A percentile compares a stretch with the other conserved stretches of the same genome.
phyloP scores from a whole-genome alignment of 2,113 vertebrate genomes.

The Megatriorchis doriae region DNA sequence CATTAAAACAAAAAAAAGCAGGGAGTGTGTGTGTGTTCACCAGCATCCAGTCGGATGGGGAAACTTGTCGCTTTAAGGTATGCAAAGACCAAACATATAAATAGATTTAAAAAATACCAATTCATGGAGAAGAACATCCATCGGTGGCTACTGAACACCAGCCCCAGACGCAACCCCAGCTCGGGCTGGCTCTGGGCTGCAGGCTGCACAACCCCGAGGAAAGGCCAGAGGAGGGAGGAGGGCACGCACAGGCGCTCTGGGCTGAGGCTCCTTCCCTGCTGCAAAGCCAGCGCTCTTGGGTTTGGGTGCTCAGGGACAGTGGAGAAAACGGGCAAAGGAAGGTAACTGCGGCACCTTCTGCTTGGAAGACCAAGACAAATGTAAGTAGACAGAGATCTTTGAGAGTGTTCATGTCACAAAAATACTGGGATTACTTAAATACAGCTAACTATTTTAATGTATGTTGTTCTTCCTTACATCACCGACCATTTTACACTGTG shows the following conservation, averaged over 20 bases:
- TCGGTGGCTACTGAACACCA: background rate
- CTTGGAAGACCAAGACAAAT: background rate
- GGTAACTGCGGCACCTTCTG: background rate
- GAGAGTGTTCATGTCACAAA: background rate
- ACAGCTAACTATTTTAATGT: background rate
- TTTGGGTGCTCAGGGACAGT: background rate
- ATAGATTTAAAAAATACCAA: background rate
- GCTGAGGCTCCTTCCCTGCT: background rate
- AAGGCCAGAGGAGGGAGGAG: background rate
- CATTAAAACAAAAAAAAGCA: background rate
- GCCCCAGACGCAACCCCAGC: background rate
- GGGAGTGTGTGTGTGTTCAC: too few species aligned
- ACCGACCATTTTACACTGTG: accelerated
- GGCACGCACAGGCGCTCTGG: accelerated
- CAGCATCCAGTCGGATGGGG: background rate
- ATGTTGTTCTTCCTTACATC: background rate
- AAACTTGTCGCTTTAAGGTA: background rate
- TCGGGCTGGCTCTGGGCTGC: background rate
- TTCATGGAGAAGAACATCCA: background rate
- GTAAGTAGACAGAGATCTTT: background rate
- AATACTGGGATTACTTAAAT: background rate
- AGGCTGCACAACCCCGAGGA: background rate
- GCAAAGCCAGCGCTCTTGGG: background rate
- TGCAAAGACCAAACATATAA: background rate
- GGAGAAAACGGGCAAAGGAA: background rate